Evolutionary conservation across 2,888 invertebrate species (phyloP), one percentile per base, ranked within the genome.

Genomic region (Ochropleura plecta): DNA sequence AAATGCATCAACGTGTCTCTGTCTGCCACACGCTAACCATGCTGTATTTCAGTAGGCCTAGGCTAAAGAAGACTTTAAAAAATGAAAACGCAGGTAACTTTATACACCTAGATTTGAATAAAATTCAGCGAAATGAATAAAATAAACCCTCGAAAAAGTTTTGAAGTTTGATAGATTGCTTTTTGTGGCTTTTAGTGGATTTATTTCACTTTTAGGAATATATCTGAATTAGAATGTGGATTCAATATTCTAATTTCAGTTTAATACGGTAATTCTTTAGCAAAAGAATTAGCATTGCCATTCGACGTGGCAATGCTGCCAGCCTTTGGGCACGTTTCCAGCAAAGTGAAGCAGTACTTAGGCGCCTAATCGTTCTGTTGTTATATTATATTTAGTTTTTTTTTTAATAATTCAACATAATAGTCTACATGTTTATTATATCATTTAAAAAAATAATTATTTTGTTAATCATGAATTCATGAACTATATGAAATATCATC

Each of bases 1-100:
- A 76, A 80, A 78, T 76, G 57, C 70, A 77, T 85, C 82, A 83
- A 79, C 79, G 83, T 67, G 65, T 92, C 89, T 88, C 88, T 83
- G 87, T 90, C 85, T 87, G 80, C 64, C 76, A 65, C 86, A 76
- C 73, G 78, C 79, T 82, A 73, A 82, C 78, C 76, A 81, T 85
- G 75, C 84, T 83, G 86, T 87, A 83, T 82, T 82, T 86, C 73
- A 85, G 64, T 70, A 79, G 78, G 77, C 82, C 79, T 78, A 79
- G 16, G 79, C 73, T 83, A 68, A 81, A 80, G 79, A 84, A 84
- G 74, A 67, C 82, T 80, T 85, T 70, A 81, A 75, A 82, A 72
- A 79, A 73, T 77, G 49, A 79, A 75, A 78, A 63, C 55, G 16
- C 69, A 76, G 70, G 70, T 79, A 76, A 76, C 76, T 40, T 51